Evolutionary conservation across 2,888 invertebrate genomes (phyloP), one percentile per base, ranked within the genome.

Genomic region (Epinotia ramella): DNA sequence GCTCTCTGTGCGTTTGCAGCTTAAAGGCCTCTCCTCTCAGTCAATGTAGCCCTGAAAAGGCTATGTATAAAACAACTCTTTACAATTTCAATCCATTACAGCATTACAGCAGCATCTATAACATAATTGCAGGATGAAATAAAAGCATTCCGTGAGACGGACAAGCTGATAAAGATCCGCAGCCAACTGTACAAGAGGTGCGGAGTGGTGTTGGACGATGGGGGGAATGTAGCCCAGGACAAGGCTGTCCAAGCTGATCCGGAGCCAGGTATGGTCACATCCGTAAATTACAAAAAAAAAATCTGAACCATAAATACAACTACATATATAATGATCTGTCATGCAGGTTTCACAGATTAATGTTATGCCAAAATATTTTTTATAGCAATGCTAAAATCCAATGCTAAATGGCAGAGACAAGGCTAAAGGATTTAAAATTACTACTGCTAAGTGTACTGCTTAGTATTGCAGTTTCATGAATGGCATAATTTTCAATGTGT

Each of bases 81-180:
- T 28, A 28, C 24, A 70, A 46, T 20, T 33, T 13, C 9, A n/a
- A 33, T 3, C 40, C 2, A 33, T 44, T 64, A 28, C 24, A 28
- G 3, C 24, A 28, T 28, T 28, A 28, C 24, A 28, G 2, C 24
- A 28, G 24, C 24, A 28, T 28, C 2, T 44, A 64, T 40, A 2
- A 18, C 33, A 9, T 62, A 49, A 33, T 20, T 86, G n/a, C 84
- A 94, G 94, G 90, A 91, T 82, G 94, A 94, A 86, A 94, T 94
- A 57, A 87, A 89, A 79, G 88, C 86, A 3, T 94, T 89, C 77
- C 84, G 88, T 77, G 87, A 91, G 33, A 88, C 82, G 0, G 89
- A 92, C 40, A 91, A 89, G 69, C 44, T 88, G 6, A 82, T 88
- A 80, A 87, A 83, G 65, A 83, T 92, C 2, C 86, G 88, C 12